These are phyloP conservation scores for Corythaixoides concolor DNA, from an alignment of 2,113 vertebrate genomes.

Conservation along the genomic window DNA sequence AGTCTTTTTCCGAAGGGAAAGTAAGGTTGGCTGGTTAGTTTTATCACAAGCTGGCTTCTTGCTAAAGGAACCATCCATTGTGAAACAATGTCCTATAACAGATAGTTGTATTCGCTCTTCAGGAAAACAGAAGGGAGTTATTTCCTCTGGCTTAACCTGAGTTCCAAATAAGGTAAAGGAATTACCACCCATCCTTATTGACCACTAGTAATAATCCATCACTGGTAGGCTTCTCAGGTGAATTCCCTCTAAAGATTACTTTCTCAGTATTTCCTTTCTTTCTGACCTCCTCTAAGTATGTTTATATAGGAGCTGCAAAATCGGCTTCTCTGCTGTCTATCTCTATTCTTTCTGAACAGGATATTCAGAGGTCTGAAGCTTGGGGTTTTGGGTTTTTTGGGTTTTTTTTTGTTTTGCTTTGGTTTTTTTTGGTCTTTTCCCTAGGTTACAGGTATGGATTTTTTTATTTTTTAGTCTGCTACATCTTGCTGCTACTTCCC, in stretches of 20 bases:
- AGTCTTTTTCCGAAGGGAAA: neutral
- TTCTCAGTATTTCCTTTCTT: neutral
- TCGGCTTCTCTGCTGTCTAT: neutral
- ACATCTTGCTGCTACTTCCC: neutral
- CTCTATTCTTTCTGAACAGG: neutral
- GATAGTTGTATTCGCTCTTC: neutral
- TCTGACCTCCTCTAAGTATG: neutral
- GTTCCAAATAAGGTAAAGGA: neutral
- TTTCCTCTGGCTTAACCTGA: neutral
- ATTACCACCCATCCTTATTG: neutral
- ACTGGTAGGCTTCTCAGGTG: neutral
- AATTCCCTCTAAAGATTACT: neutral
- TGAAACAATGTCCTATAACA: neutral
- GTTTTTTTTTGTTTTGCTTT: too few relatives aligned
- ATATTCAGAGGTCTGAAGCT: neutral
- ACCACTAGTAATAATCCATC: neutral
- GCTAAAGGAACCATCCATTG: neutral
- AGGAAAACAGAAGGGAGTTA: neutral
- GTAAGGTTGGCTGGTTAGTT: neutral
- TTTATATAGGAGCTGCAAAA: neutral
- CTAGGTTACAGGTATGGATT: neutral
- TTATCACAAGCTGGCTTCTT: neutral
- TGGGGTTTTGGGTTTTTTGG: too few relatives aligned
- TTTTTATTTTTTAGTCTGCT: neutral
- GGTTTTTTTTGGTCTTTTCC: too few relatives aligned